A percentile compares a stretch with the other conserved stretches of the same genome.
Evolutionary conservation across 1,140 invertebrate species (phyloP).

Genomic region (Calliopsis andreniformis): DNA sequence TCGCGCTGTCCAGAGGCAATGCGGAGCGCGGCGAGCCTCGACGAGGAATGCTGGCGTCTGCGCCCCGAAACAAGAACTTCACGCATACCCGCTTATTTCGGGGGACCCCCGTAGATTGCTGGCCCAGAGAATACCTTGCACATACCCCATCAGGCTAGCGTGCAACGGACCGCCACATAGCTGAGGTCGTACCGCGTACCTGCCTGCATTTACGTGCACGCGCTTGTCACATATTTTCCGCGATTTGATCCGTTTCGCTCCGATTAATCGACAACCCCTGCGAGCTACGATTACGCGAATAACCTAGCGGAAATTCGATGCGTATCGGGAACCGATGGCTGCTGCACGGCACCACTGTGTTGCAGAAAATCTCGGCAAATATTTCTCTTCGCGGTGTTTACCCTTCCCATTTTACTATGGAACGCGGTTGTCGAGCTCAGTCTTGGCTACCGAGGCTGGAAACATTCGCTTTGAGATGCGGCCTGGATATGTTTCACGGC

Average conservation of each 20-base stretch:
- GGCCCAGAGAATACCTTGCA: conserved; percentile 61
- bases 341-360: not conserved
- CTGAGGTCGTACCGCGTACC: conserved; percentile 56
- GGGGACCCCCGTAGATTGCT: conserved; percentile 60
- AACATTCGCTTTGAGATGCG: not conserved
- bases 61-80: conserved; percentile 64
- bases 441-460: not conserved
- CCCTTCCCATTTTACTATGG: not conserved
- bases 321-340: conserved; percentile 28
- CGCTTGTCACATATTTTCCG: conserved; percentile 57
- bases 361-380: not conserved
- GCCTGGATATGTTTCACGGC: not conserved
- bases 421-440: not conserved
- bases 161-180: conserved; percentile 57
- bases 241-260: conserved; percentile 43
- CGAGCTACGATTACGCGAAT: conserved; percentile 7
- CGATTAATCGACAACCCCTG: conserved; percentile 26
- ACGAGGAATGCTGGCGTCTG: conserved; percentile 61
- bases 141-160: conserved; percentile 51
- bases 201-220: conserved; percentile 40
- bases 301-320: conserved; percentile 6
- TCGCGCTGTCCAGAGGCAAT: conserved; percentile 60
- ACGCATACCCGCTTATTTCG: conserved; percentile 67
- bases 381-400: not conserved
- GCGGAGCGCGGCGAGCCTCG: conserved; percentile 50